Evolutionary conservation across 37 sponge, comb jelly and placozoan genomes (phyloP).

Genomic region (Agelas oroides): DNA sequence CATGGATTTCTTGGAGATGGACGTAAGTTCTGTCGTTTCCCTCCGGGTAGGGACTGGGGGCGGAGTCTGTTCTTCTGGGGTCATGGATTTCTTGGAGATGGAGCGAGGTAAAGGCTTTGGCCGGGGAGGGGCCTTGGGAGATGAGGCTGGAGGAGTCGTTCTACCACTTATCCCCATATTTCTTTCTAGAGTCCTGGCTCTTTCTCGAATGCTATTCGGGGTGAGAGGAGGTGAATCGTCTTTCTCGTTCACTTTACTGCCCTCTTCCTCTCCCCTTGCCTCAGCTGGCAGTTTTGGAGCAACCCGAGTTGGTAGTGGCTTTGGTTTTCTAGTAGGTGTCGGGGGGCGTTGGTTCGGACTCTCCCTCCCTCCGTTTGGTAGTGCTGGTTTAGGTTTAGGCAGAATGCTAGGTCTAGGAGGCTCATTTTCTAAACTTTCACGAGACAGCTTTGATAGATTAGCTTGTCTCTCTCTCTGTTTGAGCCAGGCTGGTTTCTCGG

Average conservation of each 20-base stretch:
- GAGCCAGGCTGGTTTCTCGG: neutral
- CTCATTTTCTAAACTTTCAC: neutral
- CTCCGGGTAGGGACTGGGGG: conserved; percentile 3
- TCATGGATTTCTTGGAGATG: neutral
- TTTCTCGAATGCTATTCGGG: neutral
- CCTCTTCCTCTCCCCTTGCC: neutral
- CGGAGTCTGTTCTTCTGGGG: neutral
- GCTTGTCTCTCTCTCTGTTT: too few species aligned
- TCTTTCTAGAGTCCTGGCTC: conserved; percentile 8
- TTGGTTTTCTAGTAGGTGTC: neutral
- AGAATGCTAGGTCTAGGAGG: conserved; percentile 37
- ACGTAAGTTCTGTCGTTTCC: neutral
- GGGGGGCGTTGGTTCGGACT: conserved; percentile 4
- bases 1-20: neutral
- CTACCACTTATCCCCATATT: neutral
- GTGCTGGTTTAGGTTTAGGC: neutral
- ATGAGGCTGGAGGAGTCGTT: neutral
- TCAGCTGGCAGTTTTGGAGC: conserved; percentile 2
- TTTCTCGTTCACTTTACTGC: too few species aligned
- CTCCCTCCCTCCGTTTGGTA: neutral
- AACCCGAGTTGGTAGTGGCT: neutral
- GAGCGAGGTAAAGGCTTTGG: neutral
- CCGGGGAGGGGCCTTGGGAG: neutral
- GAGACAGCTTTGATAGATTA: too few species aligned
- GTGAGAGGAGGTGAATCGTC: neutral